Evolutionary conservation across 2,113 vertebrate genomes (phyloP).

Genomic region (Aepyceros melampus): DNA sequence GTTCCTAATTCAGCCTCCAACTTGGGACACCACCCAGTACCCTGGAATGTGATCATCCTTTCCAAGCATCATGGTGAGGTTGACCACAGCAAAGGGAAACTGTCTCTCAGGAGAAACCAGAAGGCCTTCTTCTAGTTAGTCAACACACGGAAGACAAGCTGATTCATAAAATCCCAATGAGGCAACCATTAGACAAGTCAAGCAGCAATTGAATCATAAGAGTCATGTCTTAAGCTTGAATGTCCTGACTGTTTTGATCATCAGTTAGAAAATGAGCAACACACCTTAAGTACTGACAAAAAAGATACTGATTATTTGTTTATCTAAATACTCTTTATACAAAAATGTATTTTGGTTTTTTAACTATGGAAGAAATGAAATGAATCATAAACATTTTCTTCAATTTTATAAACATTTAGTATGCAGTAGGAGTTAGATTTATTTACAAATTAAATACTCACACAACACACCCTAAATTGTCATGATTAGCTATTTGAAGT

Average conservation of each 20-base stretch:
- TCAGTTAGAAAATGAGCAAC: not conserved
- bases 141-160: not conserved
- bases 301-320: not conserved
- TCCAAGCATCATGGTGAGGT: not conserved
- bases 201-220: slow-evolving; percentile 47
- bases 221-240: slow-evolving; percentile 16
- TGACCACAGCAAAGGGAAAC: not conserved
- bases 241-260: slow-evolving; percentile 37
- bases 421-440: not conserved
- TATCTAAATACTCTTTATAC: not conserved
- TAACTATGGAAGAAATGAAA: not conserved
- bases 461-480: not conserved
- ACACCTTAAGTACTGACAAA: not conserved
- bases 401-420: not conserved
- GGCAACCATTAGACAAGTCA: slow-evolving; percentile 24
- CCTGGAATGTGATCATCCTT: not conserved
- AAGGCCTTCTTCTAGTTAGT: not conserved
- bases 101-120: slow-evolving; percentile 39
- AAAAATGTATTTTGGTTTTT: not conserved
- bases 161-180: slow-evolving; percentile 46
- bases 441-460: not conserved
- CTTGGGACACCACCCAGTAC: not conserved
- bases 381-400: not conserved
- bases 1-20: not conserved
- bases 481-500: not conserved